Evolutionary conservation across 2,888 invertebrate species (phyloP).

Genomic region (Proisotoma minuta): DNA sequence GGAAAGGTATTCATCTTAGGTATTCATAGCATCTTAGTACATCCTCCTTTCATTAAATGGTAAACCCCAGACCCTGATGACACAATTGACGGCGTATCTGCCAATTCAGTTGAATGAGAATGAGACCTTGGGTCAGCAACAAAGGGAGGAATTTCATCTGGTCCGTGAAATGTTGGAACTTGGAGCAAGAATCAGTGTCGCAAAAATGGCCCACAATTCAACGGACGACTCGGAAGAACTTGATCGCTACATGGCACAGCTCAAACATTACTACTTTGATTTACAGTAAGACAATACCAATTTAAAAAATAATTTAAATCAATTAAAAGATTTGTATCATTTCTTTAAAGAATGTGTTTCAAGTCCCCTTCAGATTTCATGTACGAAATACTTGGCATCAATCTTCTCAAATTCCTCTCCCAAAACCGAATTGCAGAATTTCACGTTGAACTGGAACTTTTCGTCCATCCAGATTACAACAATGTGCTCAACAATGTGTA

Average conservation of each 20-base stretch:
- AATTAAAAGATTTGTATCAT: background rate
- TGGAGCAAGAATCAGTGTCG: conserved; percentile 27
- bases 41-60: background rate
- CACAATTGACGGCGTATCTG: conserved; percentile 17
- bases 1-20: conserved; percentile 22
- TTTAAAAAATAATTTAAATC: background rate
- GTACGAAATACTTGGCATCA: conserved; percentile 38
- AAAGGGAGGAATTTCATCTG: conserved; percentile 10
- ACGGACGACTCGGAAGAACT: conserved; percentile 20
- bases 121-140: background rate
- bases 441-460: conserved; percentile 30
- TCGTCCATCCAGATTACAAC: conserved; percentile 28
- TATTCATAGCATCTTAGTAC: background rate
- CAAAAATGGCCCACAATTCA: conserved; percentile 15
- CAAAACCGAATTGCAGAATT: conserved; percentile 28
- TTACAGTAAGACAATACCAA: conserved; percentile 17
- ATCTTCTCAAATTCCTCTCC: conserved; percentile 26
- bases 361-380: conserved; percentile 26
- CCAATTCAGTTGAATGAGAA: background rate
- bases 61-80: conserved; percentile 22
- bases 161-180: conserved; percentile 31
- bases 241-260: conserved; percentile 33
- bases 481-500: conserved; percentile 26
- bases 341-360: conserved; percentile 1
- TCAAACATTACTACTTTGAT: conserved; percentile 39